These are phyloP conservation scores for Syngnathoides biaculeatus DNA, from an alignment of 2,113 vertebrate species.

Conservation along the genomic window DNA sequence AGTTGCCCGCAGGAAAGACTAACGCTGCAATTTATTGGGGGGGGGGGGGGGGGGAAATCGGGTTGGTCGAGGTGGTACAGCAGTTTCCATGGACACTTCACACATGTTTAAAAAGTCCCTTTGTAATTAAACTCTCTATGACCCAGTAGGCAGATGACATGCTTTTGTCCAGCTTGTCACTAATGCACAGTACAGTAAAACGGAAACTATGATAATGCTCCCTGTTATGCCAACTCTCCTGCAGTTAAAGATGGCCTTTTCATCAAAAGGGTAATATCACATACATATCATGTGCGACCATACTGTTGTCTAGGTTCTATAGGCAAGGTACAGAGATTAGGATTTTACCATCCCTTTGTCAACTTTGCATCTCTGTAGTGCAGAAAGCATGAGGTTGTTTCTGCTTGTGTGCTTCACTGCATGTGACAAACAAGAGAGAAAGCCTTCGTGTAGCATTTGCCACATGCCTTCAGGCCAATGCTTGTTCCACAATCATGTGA, in stretches of 20 bases:
- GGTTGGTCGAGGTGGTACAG: background rate
- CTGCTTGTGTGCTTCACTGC: background rate
- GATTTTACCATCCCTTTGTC: background rate
- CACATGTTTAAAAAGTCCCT: background rate
- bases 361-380: background rate
- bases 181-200: background rate
- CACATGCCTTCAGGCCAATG: slow-evolving; percentile 3
- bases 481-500: slow-evolving; percentile 1
- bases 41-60: no score
- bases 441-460: background rate
- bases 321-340: background rate
- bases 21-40: slow-evolving; percentile 1
- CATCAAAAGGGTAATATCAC: background rate
- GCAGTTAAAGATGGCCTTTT: background rate
- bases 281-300: no score
- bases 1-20: background rate
- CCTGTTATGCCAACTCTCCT: background rate
- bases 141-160: background rate
- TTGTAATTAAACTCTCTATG: slow-evolving; percentile 9
- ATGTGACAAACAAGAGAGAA: background rate
- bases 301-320: background rate
- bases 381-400: background rate
- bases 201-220: background rate
- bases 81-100: background rate
- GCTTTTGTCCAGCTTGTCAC: background rate